Evolutionary conservation across 2,888 invertebrate genomes (phyloP), one percentile per base, ranked within the genome.

Genomic region (Automeris io): DNA sequence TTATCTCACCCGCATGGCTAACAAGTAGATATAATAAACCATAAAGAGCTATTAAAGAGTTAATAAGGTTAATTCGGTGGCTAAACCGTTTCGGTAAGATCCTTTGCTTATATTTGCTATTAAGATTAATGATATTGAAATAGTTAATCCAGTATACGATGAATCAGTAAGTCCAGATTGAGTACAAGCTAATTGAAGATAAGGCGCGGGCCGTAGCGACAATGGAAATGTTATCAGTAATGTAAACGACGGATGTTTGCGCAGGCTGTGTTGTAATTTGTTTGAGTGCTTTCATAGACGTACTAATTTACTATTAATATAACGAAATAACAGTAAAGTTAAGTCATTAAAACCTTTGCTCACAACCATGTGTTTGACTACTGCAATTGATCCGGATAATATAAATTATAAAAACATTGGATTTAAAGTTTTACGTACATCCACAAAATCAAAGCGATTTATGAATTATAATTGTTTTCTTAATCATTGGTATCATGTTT

Each of bases 191-290:
- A 49, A 53, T 43, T 48, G 48, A 51, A 63, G 72, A 73, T 74
- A 71, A 70, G 61, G 50, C 35, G 33, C 45, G 44, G 19, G 41
- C 38, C 46, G 40, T 43, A 46, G 55, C 56, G 57, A 58, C 63
- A 59, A 55, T 50, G 41, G 40, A 26, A 38, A 45, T 47, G 68
- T 71, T 79, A 80, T 77, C 78, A 69, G 52, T 41, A 43, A 45
- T 50, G 65, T 57, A 70, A 70, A 61, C 73, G 60, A 50, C 73
- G 77, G 76, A 75, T 78, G 79, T 76, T 79, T 78, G 71, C 63
- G 59, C 60, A 65, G 63, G 56, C 51, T 51, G 49, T 47, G 36
- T 41, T 57, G 49, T 55, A 56, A 54, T 63, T 60, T 61, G 53
- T 54, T 53, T 40, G 47, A 53, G 11, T 32, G 12, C 16, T 8